Evolutionary conservation across 2,797 vertebrate genomes (phyloP).

Genomic region (Acomys russatus): DNA sequence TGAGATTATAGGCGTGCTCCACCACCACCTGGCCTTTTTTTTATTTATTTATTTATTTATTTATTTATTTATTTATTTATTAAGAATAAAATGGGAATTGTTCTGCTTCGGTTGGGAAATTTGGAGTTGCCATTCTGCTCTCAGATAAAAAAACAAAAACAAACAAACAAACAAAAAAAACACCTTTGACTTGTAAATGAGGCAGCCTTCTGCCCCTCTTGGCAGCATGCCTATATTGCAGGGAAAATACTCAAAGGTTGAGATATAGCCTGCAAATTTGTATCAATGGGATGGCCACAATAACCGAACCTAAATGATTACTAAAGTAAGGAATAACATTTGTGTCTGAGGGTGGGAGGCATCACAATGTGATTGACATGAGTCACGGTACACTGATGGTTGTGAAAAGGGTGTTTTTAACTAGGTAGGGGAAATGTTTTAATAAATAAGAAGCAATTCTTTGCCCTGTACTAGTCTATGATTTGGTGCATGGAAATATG

Average conservation of each 20-base stretch:
- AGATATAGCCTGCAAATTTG: background rate
- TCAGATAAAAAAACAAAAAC: background rate
- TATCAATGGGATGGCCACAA: background rate
- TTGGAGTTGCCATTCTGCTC: background rate
- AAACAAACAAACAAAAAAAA: background rate
- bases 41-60: background rate
- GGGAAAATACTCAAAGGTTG: constrained; percentile 25
- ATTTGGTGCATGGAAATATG: background rate
- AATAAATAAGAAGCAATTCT: background rate
- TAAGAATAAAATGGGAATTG: background rate
- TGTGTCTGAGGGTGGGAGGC: background rate
- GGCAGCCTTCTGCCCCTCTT: constrained; percentile 40
- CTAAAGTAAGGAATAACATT: background rate
- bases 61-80: background rate
- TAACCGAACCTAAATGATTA: background rate
- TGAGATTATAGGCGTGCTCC: too few relatives aligned
- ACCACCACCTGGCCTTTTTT: background rate
- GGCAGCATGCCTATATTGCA: constrained; percentile 34
- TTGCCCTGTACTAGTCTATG: background rate
- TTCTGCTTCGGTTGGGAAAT: constrained; percentile 50
- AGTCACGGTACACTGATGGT: background rate
- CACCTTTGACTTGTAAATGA: background rate
- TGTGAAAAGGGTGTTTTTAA: background rate
- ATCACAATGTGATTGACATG: background rate
- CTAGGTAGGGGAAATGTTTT: background rate